These are phyloP conservation scores for Melanostoma scalare DNA, from an alignment of 2,888 invertebrate species.

Conservation along the genomic window DNA sequence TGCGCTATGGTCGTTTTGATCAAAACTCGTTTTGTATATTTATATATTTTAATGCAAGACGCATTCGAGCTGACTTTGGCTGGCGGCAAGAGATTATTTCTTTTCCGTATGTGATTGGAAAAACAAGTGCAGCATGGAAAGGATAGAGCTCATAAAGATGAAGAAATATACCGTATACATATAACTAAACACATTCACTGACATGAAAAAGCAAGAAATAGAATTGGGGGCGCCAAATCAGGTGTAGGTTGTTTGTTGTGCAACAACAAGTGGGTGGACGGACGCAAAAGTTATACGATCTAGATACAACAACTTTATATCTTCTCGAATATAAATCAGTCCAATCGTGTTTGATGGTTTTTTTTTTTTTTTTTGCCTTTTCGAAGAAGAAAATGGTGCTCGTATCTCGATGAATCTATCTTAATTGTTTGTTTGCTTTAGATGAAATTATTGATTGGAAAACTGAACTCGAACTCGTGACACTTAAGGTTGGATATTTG, in stretches of 20 bases:
- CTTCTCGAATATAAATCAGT: conserved; percentile 38
- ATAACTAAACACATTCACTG: neutral
- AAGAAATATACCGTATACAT: neutral
- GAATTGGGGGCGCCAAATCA: conserved; percentile 68
- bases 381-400: conserved; percentile 10
- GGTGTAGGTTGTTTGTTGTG: conserved; percentile 57
- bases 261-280: conserved; percentile 64
- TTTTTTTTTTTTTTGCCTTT: neutral
- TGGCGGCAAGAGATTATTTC: conserved; percentile 44
- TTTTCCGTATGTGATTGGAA: conserved; percentile 65
- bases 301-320: conserved; percentile 32
- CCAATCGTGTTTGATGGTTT: conserved; percentile 4
- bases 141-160: neutral
- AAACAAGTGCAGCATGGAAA: conserved; percentile 25
- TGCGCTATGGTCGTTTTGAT: conserved; percentile 26
- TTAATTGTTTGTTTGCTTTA: conserved; percentile 30
- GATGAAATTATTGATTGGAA: conserved; percentile 17
- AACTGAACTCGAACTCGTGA: conserved; percentile 4
- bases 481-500: no score
- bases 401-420: conserved; percentile 35
- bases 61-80: conserved; percentile 65
- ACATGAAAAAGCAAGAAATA: neutral
- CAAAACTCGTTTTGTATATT: conserved; percentile 60
- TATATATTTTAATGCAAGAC: conserved; percentile 62
- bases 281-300: conserved; percentile 18